phyloP scores from a whole-genome alignment of 2,888 invertebrate species.

The Phoenoteleia sp. region DNA sequence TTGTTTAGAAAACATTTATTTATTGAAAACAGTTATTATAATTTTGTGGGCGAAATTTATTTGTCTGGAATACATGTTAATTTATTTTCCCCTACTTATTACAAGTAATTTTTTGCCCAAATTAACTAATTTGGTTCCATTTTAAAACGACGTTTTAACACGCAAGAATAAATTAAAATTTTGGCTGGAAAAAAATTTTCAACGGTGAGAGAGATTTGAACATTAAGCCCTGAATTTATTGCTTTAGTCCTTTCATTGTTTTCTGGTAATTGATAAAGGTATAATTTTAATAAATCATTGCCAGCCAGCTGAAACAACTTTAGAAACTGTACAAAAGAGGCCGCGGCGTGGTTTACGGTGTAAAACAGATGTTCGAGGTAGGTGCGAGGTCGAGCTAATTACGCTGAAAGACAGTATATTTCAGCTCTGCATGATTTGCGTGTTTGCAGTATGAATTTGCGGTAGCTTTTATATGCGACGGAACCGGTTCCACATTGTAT shows the following conservation, averaged over 20 bases:
- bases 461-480: conserved; percentile 67
- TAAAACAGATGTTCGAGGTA: conserved; percentile 65
- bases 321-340: conserved; percentile 18
- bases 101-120: no score
- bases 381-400: conserved; percentile 69
- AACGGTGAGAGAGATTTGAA: no score
- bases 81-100: no score
- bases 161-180: no score
- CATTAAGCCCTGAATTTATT: not conserved
- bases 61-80: no score
- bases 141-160: no score
- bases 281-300: conserved; percentile 47
- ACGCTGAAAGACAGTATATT: conserved; percentile 70
- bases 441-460: conserved; percentile 69
- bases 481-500: conserved; percentile 66
- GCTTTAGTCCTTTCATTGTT: not conserved
- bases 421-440: conserved; percentile 66
- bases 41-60: no score
- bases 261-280: conserved; percentile 20
- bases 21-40: no score
- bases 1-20: no score
- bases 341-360: conserved; percentile 26
- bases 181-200: no score
- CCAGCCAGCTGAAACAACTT: not conserved
- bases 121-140: no score